These are phyloP conservation scores for Salvelinus fontinalis DNA, from an alignment of 2,113 vertebrate genomes.

Conservation along the genomic window DNA sequence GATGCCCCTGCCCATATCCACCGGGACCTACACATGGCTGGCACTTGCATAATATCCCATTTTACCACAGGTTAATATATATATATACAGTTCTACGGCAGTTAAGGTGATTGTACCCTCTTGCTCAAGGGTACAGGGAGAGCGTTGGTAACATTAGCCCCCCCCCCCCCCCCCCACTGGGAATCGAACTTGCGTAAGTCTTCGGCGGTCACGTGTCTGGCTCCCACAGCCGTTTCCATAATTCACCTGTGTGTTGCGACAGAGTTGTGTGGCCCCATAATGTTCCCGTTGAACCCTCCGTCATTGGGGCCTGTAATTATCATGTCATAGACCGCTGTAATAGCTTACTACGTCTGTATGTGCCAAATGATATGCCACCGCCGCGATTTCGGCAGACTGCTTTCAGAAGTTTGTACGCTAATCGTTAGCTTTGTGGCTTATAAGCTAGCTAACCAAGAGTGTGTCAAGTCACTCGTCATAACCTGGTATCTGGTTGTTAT, in stretches of 20 bases:
- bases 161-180: constrained; percentile 42
- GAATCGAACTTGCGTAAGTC: constrained; percentile 21
- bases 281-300: background rate
- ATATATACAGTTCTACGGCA: constrained; percentile 23
- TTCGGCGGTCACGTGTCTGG: background rate
- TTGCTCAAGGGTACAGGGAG: constrained; percentile 59
- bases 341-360: too few species aligned
- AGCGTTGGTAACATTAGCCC: constrained; percentile 23
- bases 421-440: background rate
- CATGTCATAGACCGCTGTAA: background rate
- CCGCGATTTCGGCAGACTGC: background rate
- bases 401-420: background rate
- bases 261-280: constrained; percentile 22
- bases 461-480: background rate
- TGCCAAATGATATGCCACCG: too few species aligned
- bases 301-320: background rate
- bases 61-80: background rate
- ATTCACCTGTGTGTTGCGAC: too few species aligned
- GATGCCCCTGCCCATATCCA: constrained; percentile 32
- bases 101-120: constrained; percentile 27
- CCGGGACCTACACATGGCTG: constrained; percentile 45
- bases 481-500: background rate
- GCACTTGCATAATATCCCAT: constrained; percentile 44
- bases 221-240: too few species aligned
- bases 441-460: background rate